Evolutionary conservation across 2,113 vertebrate genomes (phyloP).

Genomic region (Ailurus styani): DNA sequence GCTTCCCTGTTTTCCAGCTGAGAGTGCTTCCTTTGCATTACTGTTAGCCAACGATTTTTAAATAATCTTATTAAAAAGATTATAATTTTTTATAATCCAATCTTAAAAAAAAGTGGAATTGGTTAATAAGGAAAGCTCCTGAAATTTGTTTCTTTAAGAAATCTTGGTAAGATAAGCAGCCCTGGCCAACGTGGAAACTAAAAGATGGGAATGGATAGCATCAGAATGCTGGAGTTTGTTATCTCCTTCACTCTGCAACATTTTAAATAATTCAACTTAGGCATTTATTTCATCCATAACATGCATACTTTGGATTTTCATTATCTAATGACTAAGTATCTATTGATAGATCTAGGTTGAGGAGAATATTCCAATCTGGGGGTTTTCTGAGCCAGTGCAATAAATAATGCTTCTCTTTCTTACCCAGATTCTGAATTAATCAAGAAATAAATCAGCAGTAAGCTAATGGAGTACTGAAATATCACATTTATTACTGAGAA

Average conservation of each 20-base stretch:
- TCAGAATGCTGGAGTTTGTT: neutral
- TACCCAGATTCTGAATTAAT: constrained; percentile 8
- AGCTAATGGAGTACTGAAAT: neutral
- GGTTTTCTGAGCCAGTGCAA: neutral
- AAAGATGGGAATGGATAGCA: neutral
- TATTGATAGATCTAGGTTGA: neutral
- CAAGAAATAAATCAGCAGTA: neutral
- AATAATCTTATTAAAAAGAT: neutral
- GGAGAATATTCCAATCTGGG: neutral
- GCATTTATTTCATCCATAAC: neutral
- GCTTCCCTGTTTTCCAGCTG: neutral
- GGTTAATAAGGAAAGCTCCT: neutral
- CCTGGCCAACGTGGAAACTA: neutral
- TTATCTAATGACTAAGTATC: neutral
- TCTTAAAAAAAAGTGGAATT: neutral
- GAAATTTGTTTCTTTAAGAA: neutral
- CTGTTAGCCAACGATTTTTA: neutral
- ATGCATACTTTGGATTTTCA: neutral
- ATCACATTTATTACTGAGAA: neutral
- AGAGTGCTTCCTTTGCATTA: neutral
- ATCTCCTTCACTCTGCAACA: neutral
- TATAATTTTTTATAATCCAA: neutral
- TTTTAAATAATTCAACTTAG: neutral
- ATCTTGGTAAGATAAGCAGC: neutral
- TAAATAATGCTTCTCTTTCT: constrained; percentile 13